Evolutionary conservation across 2,888 invertebrate species (phyloP).

Genomic region (Tanytarsus gracilentus): DNA sequence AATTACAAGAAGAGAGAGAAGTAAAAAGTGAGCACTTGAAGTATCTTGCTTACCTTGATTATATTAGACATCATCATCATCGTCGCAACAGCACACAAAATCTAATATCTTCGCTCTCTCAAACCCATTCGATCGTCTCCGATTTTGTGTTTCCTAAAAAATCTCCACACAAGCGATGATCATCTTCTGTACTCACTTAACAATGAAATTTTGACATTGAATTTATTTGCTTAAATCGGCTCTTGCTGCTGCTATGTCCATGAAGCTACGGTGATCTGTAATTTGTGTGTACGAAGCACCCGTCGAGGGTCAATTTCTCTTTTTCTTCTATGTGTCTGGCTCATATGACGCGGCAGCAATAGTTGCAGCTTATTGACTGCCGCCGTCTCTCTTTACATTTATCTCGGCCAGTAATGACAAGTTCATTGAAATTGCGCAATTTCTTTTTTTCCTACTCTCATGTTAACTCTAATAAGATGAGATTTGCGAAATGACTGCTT

Average conservation of each 20-base stretch:
- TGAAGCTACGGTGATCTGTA: neutral
- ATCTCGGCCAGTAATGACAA: slow-evolving; percentile 16
- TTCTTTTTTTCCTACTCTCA: neutral
- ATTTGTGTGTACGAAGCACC: neutral
- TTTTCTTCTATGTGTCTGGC: neutral
- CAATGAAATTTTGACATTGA: slow-evolving; percentile 26
- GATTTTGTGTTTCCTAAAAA: too few species aligned
- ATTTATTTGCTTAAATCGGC: neutral
- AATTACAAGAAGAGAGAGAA: slow-evolving; percentile 1
- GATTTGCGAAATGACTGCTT: too few species aligned
- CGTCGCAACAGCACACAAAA: too few species aligned
- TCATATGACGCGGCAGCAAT: neutral
- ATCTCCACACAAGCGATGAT: neutral
- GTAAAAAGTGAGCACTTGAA: slow-evolving; percentile 13
- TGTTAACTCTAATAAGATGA: too few species aligned
- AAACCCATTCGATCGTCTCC: too few species aligned
- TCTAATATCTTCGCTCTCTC: too few species aligned
- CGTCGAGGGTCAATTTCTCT: slow-evolving; percentile 23
- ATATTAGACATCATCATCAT: slow-evolving; percentile 1
- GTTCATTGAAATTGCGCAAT: slow-evolving; percentile 22
- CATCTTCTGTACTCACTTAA: neutral
- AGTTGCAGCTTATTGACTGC: neutral
- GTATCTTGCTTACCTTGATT: slow-evolving; percentile 25
- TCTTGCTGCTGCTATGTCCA: too few species aligned
- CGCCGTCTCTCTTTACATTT: neutral